Evolutionary conservation across 2,113 vertebrate genomes (phyloP).

Genomic region (Chrysemys picta): DNA sequence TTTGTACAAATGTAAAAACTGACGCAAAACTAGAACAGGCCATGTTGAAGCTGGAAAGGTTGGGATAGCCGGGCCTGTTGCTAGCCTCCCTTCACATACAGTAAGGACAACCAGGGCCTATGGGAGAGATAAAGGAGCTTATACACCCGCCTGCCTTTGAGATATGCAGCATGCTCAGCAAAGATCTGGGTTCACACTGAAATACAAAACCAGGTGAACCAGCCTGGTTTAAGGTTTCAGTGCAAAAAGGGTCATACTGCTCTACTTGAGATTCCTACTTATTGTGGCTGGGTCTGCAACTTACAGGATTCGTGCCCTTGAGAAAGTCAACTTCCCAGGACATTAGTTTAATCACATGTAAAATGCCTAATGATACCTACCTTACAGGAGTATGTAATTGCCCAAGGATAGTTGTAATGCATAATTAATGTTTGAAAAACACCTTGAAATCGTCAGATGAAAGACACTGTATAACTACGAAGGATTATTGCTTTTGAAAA

Average conservation of each 20-base stretch:
- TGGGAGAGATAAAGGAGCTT: slow-evolving; percentile 15
- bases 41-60: background rate
- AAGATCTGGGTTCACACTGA: background rate
- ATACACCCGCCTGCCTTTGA: background rate
- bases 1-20: background rate
- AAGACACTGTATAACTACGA: background rate
- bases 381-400: background rate
- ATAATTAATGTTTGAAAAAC: background rate
- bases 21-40: background rate
- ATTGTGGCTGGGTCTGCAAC: background rate
- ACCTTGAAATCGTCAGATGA: background rate
- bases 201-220: slow-evolving; percentile 19
- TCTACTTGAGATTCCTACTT: background rate
- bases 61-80: background rate
- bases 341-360: background rate
- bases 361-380: background rate
- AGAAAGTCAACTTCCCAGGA: background rate
- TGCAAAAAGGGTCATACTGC: background rate
- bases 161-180: background rate
- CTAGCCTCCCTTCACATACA: background rate
- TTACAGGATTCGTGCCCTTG: accelerated
- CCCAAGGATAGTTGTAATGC: background rate
- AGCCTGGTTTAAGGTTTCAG: background rate
- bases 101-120: background rate
- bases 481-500: slow-evolving; percentile 1